A percentile compares a stretch with the other conserved stretches of the same genome.
Conservation (phyloP, 2,113 vertebrate species). For the Heloderma charlesbogerti region DNA sequence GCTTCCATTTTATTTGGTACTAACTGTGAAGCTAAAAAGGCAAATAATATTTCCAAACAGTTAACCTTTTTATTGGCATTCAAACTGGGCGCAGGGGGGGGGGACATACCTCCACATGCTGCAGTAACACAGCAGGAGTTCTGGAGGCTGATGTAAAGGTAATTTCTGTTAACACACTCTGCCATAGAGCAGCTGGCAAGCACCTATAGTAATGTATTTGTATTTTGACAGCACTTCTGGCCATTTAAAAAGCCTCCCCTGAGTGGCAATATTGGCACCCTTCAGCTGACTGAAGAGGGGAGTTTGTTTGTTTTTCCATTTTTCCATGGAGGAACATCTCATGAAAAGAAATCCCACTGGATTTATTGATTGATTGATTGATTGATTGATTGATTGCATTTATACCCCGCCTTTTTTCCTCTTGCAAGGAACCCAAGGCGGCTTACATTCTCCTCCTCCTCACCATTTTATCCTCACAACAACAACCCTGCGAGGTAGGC, state of each 20-base stretch:
- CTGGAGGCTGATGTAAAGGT: neutral
- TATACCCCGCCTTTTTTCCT: too few species aligned
- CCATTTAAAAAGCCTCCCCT: neutral
- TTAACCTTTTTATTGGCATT: slow-evolving; percentile 4
- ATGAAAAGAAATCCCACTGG: neutral
- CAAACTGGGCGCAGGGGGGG: neutral
- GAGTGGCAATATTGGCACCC: neutral
- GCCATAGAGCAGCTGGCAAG: neutral
- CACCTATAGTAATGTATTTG: neutral
- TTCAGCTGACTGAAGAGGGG: neutral
- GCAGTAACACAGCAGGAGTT: neutral
- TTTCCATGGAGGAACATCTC: neutral
- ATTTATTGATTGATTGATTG: too few species aligned
- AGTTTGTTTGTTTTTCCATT: neutral
- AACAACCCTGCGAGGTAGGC: too few species aligned
- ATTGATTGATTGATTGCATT: too few species aligned
- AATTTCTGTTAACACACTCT: neutral
- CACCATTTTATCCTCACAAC: too few species aligned
- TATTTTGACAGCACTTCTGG: neutral
- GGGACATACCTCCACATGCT: neutral
- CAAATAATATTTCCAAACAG: neutral
- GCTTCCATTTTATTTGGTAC: neutral
- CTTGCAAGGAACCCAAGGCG: too few species aligned
- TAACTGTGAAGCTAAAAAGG: neutral
- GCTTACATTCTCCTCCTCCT: too few species aligned